Base-by-base conservation (phyloP, 2,113 vertebrate genomes). In the Etia nguti region DNA sequence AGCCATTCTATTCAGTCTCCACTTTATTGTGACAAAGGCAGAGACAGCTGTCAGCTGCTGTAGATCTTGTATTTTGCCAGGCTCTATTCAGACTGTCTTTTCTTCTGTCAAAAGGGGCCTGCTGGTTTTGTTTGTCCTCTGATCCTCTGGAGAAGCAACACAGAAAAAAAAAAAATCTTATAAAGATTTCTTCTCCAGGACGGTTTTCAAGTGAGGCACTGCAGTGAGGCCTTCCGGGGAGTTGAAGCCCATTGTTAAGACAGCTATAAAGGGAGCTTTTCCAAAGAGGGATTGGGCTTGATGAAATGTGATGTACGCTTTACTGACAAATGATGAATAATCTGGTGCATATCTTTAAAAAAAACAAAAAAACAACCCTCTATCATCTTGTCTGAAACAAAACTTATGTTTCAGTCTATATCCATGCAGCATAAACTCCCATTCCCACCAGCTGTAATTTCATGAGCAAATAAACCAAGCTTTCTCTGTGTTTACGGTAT, bases 11-110 rank as follows among this genome's bases (percentile, higher is more conserved):
- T 94, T 95, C 88, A 92, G 86, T 46, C 85, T 75, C 68, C 34
- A 41, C 84, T 90, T 91, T 52, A 84, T 9, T 24, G 82, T 65
- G 50, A 93, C 93, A 94, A 95, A 96, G 87, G 88, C 89, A 86
- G 85, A 81, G 90, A 93, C 95, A 95, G 94, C 93, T 95, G 95
- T 93, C 93, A 92, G 93, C 92, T 93, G 92, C 90, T 87, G 81
- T 83, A 79, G 84, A 88, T 79, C 85, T 5, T 84, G 87, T 88
- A 86, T 93, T 91, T 89, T 85, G 80, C 81, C 83, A 91, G 90
- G 84, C 59, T 75, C 90, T 79, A 93, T 95, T 94, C 93, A 95
- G 29, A 29, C 77, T 6, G 48, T 85, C 89, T 88, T 94, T 90
- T 91, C 89, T 90, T 81, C 75, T 43, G 57, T 94, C 85, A 70